These are phyloP conservation scores for Lydus trimaculatus DNA, from an alignment of 2,888 invertebrate species.

Conservation along the genomic window DNA sequence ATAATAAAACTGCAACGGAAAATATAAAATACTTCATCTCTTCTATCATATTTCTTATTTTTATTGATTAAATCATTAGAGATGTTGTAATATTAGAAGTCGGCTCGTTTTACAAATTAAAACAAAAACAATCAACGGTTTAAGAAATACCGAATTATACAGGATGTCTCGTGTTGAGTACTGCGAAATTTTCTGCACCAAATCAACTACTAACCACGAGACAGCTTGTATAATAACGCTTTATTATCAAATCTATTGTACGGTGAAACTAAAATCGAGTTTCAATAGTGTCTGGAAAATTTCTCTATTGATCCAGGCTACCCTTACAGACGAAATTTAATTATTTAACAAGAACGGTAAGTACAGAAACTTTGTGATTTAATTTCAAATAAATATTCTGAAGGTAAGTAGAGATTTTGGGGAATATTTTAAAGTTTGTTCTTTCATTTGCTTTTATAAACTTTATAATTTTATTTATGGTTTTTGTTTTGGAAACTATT, in stretches of 20 bases:
- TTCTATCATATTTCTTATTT: too few species aligned
- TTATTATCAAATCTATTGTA: background rate
- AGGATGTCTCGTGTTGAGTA: too few species aligned
- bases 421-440: background rate
- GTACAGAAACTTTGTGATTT: background rate
- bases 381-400: background rate
- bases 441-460: too few species aligned
- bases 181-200: too few species aligned
- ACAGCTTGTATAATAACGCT: background rate
- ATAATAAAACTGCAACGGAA: constrained; percentile 71
- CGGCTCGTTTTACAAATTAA: constrained; percentile 3
- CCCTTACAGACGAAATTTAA: background rate
- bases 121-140: background rate
- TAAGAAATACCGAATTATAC: too few species aligned
- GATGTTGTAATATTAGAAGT: background rate
- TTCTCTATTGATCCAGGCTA: constrained; percentile 4
- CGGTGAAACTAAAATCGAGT: background rate
- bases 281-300: constrained; percentile 1
- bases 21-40: background rate
- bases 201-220: too few species aligned
- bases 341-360: background rate
- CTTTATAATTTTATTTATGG: too few species aligned
- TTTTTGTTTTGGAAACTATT: background rate
- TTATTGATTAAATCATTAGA: constrained; percentile 11
- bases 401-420: background rate